Percentiles rank a stretch among this genome's conserved stretches.
phyloP scores from a whole-genome alignment of 2,797 vertebrate species.

The Bradypodion ventrale region DNA sequence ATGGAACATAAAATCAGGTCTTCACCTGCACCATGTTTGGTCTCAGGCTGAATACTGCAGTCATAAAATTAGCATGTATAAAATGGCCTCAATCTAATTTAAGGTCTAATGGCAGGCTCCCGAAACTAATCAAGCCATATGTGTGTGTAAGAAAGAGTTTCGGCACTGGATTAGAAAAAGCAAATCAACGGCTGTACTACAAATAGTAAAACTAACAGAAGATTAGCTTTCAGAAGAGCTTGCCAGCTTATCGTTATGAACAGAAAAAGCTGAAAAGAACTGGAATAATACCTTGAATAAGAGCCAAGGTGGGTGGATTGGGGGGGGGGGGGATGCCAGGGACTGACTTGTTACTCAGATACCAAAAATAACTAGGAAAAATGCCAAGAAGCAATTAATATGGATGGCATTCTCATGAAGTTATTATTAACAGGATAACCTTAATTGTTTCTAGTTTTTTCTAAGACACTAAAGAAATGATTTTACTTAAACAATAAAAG shows the following conservation, averaged over 20 bases:
- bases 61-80: slow-evolving; percentile 22
- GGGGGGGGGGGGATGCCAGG: not conserved
- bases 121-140: slow-evolving; percentile 52
- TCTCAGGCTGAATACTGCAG: not conserved
- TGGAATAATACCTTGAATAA: slow-evolving; percentile 23
- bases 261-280: slow-evolving; percentile 30
- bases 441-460: not conserved
- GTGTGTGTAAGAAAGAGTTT: slow-evolving; percentile 54
- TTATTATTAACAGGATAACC: slow-evolving; percentile 9
- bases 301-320: not conserved
- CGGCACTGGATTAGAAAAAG: slow-evolving; percentile 63
- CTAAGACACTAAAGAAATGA: not conserved
- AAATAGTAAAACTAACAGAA: slow-evolving; percentile 58
- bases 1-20: not conserved
- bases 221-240: slow-evolving; percentile 63
- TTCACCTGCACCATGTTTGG: not conserved
- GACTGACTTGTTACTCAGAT: slow-evolving; percentile 4
- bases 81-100: slow-evolving; percentile 45
- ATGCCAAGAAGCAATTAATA: slow-evolving; percentile 16
- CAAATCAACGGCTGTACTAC: slow-evolving; percentile 56
- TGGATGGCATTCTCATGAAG: slow-evolving; percentile 5
- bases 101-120: slow-evolving; percentile 39
- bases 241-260: slow-evolving; percentile 54
- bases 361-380: slow-evolving; percentile 22
- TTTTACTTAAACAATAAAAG: not conserved